Evolutionary conservation across 2,888 invertebrate genomes (phyloP).

Genomic region (Polyommatus icarus): DNA sequence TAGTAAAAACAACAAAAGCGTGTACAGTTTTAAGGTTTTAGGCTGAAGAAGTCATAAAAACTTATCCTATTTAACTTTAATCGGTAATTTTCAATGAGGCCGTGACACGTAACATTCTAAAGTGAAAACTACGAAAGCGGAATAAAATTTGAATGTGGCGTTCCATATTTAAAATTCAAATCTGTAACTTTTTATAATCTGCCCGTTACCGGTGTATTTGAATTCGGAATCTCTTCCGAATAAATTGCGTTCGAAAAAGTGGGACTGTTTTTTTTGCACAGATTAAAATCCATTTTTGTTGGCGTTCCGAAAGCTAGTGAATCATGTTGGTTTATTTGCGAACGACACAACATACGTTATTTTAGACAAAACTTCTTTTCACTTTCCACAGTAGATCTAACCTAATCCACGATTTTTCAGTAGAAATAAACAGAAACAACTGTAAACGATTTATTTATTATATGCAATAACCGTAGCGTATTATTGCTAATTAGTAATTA

Average conservation of each 20-base stretch:
- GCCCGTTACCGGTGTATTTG: conserved; percentile 48
- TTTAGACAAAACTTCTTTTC: neutral
- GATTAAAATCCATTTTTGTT: conserved; percentile 24
- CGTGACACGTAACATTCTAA: neutral
- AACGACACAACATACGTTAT: neutral
- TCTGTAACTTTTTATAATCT: conserved; percentile 41
- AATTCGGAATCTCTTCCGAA: conserved; percentile 48
- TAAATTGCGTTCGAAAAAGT: conserved; percentile 14
- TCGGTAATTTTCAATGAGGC: neutral
- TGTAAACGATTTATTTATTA: neutral
- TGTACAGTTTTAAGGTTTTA: neutral
- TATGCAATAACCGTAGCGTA: no score
- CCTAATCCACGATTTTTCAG: no score
- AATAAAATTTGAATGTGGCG: conserved; percentile 48
- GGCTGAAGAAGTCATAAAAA: neutral
- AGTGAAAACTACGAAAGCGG: conserved; percentile 35
- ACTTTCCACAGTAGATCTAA: no score
- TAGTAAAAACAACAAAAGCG: neutral
- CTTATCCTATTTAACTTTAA: neutral
- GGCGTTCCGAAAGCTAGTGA: neutral
- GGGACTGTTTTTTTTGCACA: conserved; percentile 13
- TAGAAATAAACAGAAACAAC: conserved; percentile 12
- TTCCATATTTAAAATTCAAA: conserved; percentile 50
- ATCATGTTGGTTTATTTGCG: neutral
- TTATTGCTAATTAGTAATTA: no score